Percentiles rank a stretch among this genome's conserved stretches.
Evolutionary conservation across 2,113 vertebrate genomes (phyloP).

Genomic region (Dipodomys ordii): DNA sequence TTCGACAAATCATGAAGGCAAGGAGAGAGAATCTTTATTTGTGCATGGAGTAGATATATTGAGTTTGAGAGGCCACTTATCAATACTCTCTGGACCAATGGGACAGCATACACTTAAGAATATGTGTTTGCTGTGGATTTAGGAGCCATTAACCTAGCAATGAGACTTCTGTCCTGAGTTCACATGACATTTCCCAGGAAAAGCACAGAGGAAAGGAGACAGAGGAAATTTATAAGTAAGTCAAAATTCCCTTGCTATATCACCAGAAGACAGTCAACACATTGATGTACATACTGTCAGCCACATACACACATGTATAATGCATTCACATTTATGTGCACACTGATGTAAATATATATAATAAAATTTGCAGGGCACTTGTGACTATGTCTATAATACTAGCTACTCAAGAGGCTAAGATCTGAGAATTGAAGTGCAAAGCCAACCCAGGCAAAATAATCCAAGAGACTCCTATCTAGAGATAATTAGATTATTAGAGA

Average conservation of each 20-base stretch:
- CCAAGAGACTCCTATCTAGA: no score
- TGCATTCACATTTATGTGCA: neutral
- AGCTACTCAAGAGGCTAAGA: no score
- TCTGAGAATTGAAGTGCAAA: no score
- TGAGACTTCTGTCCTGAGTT: neutral
- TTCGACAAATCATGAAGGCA: neutral
- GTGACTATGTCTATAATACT: no score
- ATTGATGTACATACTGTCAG: neutral
- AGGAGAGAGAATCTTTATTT: neutral
- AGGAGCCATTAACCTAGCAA: neutral
- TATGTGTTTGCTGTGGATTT: constrained; percentile 16
- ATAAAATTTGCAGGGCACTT: neutral
- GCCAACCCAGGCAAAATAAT: no score
- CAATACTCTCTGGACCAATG: neutral
- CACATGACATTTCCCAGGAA: neutral
- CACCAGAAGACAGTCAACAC: neutral
- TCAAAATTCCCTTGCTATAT: neutral
- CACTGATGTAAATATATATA: neutral
- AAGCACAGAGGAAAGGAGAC: neutral
- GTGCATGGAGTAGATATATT: neutral
- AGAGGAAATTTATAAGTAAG: neutral
- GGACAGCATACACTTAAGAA: neutral
- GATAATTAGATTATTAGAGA: no score
- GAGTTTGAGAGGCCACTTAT: neutral
- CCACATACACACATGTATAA: neutral